A percentile compares a stretch with the other conserved stretches of the same genome.
These are phyloP conservation scores for Melanotus villosus DNA, from an alignment of 2,888 invertebrate genomes.

Conservation along the genomic window DNA sequence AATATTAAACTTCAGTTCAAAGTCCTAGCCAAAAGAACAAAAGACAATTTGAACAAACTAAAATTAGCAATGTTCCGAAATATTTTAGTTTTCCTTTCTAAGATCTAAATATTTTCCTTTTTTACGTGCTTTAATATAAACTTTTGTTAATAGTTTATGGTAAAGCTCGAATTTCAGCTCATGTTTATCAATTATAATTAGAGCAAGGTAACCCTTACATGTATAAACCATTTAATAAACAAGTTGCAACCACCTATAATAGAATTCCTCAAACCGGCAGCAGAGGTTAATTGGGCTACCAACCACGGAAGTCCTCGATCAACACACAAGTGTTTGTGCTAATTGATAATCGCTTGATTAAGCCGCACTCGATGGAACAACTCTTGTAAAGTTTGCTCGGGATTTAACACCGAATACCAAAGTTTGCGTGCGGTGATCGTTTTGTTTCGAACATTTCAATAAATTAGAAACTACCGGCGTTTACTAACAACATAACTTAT, in stretches of 20 bases:
- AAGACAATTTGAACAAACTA: too few relatives aligned
- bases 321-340: conserved; percentile 35
- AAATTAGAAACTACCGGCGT: not conserved
- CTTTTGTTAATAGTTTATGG: too few relatives aligned
- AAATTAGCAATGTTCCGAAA: too few relatives aligned
- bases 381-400: conserved; percentile 23
- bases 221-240: conserved; percentile 12
- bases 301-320: conserved; percentile 25
- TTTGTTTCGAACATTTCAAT: not conserved
- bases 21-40: too few relatives aligned
- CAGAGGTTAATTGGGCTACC: conserved; percentile 27
- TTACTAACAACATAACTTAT: not conserved
- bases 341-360: conserved; percentile 36
- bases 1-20: too few relatives aligned
- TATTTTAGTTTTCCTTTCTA: too few relatives aligned
- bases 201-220: conserved; percentile 12
- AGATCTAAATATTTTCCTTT: too few relatives aligned
- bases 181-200: too few relatives aligned
- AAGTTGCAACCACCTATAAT: conserved; percentile 10
- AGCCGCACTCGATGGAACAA: conserved; percentile 29
- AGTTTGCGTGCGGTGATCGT: conserved; percentile 8
- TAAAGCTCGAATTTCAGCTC: too few relatives aligned
- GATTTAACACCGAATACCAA: conserved; percentile 5
- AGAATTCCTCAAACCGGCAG: conserved; percentile 20
- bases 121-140: too few relatives aligned